Percentiles rank a stretch among this genome's conserved stretches.
Conservation (phyloP, 2,113 vertebrate species). For the Macquaria ambigua region DNA sequence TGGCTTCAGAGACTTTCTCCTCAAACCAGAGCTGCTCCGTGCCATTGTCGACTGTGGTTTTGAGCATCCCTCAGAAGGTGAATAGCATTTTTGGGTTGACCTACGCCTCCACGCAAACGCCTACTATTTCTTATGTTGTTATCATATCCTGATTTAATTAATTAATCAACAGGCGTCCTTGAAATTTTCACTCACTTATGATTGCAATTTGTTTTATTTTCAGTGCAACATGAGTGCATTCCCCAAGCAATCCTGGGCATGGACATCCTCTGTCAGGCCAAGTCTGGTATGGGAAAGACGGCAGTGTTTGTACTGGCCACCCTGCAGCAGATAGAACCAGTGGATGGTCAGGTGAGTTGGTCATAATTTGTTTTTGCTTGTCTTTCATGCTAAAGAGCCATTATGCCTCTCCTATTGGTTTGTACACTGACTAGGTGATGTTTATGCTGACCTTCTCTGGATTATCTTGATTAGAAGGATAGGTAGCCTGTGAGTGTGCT, state of each 20-base stretch:
- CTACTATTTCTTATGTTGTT: accelerated
- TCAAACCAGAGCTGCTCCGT: constrained; percentile 90
- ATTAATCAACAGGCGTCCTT: neutral
- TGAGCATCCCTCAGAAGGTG: constrained; percentile 92
- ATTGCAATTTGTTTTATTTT: neutral
- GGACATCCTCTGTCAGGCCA: constrained; percentile 92
- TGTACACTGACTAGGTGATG: neutral
- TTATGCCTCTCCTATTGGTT: neutral
- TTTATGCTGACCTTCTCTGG: neutral
- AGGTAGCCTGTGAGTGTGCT: neutral
- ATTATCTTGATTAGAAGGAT: neutral
- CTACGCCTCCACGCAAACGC: neutral
- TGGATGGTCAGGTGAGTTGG: constrained; percentile 88
- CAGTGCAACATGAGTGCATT: constrained; percentile 93
- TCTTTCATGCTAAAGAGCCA: neutral
- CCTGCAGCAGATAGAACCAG: constrained; percentile 90
- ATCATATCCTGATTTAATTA: neutral
- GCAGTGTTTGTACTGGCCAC: constrained; percentile 91
- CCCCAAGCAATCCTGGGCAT: constrained; percentile 93
- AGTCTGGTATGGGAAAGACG: constrained; percentile 93
- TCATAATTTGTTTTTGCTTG: neutral
- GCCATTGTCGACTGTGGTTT: constrained; percentile 93
- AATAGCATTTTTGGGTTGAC: neutral
- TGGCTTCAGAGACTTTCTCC: constrained; percentile 91
- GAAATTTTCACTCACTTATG: neutral